These are phyloP conservation scores for Ferrisia virgata DNA, from an alignment of 2,888 invertebrate species.

Conservation along the genomic window DNA sequence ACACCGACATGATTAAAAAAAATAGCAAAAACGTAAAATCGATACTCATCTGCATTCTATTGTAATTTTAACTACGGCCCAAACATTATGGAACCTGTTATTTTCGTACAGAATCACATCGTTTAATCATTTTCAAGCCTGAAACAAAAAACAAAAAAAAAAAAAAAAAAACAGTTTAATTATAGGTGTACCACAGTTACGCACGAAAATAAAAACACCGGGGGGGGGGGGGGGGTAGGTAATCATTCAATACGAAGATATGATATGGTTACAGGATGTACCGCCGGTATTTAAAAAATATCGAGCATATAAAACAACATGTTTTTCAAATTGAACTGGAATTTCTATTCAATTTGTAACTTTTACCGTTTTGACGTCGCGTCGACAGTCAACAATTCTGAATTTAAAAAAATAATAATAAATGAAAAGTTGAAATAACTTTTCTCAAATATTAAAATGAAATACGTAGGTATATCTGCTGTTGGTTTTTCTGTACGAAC, in stretches of 20 bases:
- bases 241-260: not conserved
- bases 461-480: not conserved
- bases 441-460: not conserved
- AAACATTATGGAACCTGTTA: constrained; percentile 35
- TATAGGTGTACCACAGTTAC: too few relatives aligned
- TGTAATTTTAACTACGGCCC: constrained; percentile 4
- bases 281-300: not conserved
- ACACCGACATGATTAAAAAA: constrained; percentile 33
- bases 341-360: not conserved
- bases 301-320: not conserved
- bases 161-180: not conserved
- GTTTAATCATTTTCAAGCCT: not conserved
- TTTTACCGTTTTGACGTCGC: not conserved
- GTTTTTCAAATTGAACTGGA: not conserved
- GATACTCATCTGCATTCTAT: constrained; percentile 40
- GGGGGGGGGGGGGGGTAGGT: too few relatives aligned
- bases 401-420: not conserved
- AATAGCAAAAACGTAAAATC: constrained; percentile 26
- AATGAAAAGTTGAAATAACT: not conserved
- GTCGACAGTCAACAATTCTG: not conserved
- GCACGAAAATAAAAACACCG: not conserved
- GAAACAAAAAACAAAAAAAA: constrained; percentile 21
- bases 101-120: not conserved
- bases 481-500: not conserved
- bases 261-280: not conserved